Percentiles rank a stretch among this genome's conserved stretches.
Evolutionary conservation across 1,140 invertebrate species (phyloP).

Genomic region (Leptinotarsa defecta): DNA sequence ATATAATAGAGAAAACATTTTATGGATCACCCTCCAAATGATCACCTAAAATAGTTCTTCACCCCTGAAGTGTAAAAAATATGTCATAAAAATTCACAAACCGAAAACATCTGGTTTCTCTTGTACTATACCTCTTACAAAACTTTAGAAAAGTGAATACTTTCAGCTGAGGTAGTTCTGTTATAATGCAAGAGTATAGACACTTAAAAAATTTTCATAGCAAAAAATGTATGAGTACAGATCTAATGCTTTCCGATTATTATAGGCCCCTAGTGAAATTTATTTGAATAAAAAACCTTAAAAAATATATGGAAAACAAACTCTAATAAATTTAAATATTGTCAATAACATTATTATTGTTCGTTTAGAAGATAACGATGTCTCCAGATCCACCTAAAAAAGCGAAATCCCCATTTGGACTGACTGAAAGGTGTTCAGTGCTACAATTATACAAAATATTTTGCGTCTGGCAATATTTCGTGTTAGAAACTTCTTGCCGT

Average conservation of each 20-base stretch:
- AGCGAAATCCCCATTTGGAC: too few species aligned
- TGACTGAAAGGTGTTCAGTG: background rate
- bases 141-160: conserved; percentile 26
- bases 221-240: conserved; percentile 11
- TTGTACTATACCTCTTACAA: conserved; percentile 12
- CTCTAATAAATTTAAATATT: conserved; percentile 1
- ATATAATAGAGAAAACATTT: background rate
- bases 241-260: background rate
- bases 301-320: background rate
- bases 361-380: background rate
- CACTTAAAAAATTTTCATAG: conserved; percentile 3
- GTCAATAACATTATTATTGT: background rate
- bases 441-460: background rate
- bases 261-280: conserved; percentile 21
- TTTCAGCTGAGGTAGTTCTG: conserved; percentile 24
- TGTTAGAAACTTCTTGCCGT: background rate
- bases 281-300: background rate
- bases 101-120: too few species aligned
- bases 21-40: too few species aligned
- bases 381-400: too few species aligned
- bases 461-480: too few species aligned
- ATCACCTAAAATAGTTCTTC: background rate
- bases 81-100: background rate
- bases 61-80: background rate
- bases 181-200: conserved; percentile 13